phyloP scores from a whole-genome alignment of 2,113 vertebrate genomes.

The Loxodonta africana region DNA sequence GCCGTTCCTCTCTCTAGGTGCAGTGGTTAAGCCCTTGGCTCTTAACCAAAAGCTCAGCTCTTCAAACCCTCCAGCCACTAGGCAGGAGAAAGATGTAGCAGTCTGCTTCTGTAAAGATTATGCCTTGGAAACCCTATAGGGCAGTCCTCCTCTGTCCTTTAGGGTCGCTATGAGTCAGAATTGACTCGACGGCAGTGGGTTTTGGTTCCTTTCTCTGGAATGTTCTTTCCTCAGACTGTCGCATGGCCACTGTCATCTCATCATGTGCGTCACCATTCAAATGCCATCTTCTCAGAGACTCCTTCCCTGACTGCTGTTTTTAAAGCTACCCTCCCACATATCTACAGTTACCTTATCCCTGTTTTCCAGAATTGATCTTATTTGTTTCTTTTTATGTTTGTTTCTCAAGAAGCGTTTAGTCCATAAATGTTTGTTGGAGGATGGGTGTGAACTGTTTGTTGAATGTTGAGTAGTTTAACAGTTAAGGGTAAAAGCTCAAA shows the following conservation, averaged over 20 bases:
- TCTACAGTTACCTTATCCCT: neutral
- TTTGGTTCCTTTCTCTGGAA: neutral
- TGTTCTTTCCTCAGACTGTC: neutral
- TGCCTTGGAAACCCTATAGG: no score
- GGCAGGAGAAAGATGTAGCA: no score
- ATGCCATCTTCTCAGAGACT: neutral
- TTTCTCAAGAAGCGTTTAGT: slow-evolving; percentile 20
- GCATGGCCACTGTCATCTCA: neutral
- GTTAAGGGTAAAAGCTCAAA: neutral
- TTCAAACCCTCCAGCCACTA: no score
- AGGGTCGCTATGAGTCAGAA: no score
- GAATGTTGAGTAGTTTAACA: neutral
- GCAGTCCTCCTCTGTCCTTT: no score
- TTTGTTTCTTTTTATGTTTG: neutral
- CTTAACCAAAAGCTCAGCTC: no score
- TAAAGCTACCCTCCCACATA: neutral
- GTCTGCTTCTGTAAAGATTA: no score
- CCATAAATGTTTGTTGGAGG: neutral
- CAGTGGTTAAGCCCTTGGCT: no score
- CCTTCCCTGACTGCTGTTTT: neutral
- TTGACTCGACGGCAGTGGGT: no score
- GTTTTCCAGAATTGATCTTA: neutral
- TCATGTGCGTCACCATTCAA: neutral
- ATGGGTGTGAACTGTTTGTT: neutral
- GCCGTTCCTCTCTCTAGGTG: neutral